Evolutionary conservation across 2,888 invertebrate genomes (phyloP).

Genomic region (Pseudococcus jackbeardsleyi): DNA sequence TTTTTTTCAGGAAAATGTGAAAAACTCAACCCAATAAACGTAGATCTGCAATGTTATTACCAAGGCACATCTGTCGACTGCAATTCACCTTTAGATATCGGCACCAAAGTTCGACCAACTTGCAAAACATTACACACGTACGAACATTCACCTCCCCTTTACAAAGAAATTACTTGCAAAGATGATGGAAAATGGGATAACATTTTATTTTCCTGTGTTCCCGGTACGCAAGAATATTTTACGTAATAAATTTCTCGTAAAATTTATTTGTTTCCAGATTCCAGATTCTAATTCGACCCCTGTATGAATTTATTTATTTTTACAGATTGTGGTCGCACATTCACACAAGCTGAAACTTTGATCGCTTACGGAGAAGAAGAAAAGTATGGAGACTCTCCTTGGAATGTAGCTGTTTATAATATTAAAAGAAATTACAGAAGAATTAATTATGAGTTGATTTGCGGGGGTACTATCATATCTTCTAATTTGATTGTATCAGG

Average conservation of each 20-base stretch:
- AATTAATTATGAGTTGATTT: constrained; percentile 8
- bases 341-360: not conserved
- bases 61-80: not conserved
- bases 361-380: not conserved
- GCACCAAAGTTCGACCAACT: constrained; percentile 11
- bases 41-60: not conserved
- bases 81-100: not conserved
- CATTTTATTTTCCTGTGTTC: not conserved
- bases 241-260: too few species aligned
- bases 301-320: too few species aligned
- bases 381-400: constrained; percentile 32
- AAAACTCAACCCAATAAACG: not conserved
- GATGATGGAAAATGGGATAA: constrained; percentile 38
- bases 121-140: constrained; percentile 20
- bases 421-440: not conserved
- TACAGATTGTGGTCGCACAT: not conserved
- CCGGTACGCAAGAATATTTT: not conserved
- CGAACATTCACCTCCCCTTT: not conserved
- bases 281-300: too few species aligned
- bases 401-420: constrained; percentile 24
- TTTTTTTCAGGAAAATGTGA: not conserved
- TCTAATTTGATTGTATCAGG: constrained; percentile 27
- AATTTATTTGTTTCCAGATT: too few species aligned
- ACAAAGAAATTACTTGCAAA: constrained; percentile 34
- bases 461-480: constrained; percentile 29